Evolutionary conservation across 2,113 vertebrate genomes (phyloP), one percentile per base, ranked within the genome.

Genomic region (Phylloscopus whistleri): DNA sequence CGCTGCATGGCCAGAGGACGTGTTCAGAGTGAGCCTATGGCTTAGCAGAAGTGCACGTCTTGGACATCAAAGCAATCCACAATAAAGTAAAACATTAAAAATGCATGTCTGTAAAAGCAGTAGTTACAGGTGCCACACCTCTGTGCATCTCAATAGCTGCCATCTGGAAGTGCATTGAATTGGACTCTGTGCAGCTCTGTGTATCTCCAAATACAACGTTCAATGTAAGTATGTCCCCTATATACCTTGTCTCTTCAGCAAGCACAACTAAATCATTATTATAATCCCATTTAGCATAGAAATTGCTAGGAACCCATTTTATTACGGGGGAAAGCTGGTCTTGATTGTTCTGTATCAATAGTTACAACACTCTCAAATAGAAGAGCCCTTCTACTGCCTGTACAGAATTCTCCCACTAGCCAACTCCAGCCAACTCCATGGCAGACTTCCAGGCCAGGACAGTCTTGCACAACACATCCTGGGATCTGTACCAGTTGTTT

Each of bases 1-100:
- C 27, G 48, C 76, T 52, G 11, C 0, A 0, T 3, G 0, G 33
- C 17, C 43, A 59, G 15, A 67, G 22, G 35, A 63, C 0, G 2
- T 1, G 2, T 31, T n/a, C 55, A 59, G 73, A 60, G n/a, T 3
- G 4, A 67, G 17, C 30, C 77, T 58, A 7, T 6, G 16, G 68
- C 35, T 69, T 30, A 58, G 72, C 22, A 82, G 53, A 64, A 86
- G n/a, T 1, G 0, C 41, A 24, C 1, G 0, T 28, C 58, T 59
- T 49, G 63, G 49, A 88, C 3, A 0, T 83, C 70, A 90, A 49
- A 82, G 55, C 53, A 58, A 70, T 20, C 37, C 63, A 79, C 23
- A 64, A 27, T 17, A 44, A 70, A 84, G 24, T 26, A 63, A 60
- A 81, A 56, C 46, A 70, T 27, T 33, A 41, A 69, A 95, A 78